A percentile compares a stretch with the other conserved stretches of the same genome.
Conservation (phyloP, 2,888 invertebrate genomes). For the Hypolimnas misippus region DNA sequence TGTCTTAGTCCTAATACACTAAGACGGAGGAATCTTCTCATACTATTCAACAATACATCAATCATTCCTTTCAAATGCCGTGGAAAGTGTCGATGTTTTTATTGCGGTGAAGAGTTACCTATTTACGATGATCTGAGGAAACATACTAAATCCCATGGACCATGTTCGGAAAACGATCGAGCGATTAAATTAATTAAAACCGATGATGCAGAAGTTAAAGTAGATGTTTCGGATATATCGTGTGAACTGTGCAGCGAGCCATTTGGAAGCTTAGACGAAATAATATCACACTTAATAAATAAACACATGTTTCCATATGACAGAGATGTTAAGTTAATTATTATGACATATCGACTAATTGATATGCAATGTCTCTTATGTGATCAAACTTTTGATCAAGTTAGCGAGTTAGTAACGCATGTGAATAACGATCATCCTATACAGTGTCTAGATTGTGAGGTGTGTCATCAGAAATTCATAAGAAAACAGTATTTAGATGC, state of each 20-base stretch:
- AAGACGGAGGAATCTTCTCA: slow-evolving; percentile 61
- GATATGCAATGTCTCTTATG: slow-evolving; percentile 67
- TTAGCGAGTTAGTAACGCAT: slow-evolving; percentile 62
- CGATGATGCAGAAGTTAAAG: slow-evolving; percentile 64
- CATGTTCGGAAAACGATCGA: slow-evolving; percentile 56
- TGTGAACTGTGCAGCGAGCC: slow-evolving; percentile 60
- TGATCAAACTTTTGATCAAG: slow-evolving; percentile 54
- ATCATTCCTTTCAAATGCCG: slow-evolving; percentile 74
- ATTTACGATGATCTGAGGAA: slow-evolving; percentile 54
- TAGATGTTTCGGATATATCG: slow-evolving; percentile 65
- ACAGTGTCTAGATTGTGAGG: slow-evolving; percentile 55
- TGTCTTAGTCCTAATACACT: slow-evolving; percentile 52
- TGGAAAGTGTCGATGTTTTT: slow-evolving; percentile 70
- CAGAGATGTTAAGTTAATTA: slow-evolving; percentile 51
- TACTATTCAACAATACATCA: slow-evolving; percentile 72
- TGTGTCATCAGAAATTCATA: slow-evolving; percentile 60
- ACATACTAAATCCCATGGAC: slow-evolving; percentile 63
- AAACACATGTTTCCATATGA: slow-evolving; percentile 61
- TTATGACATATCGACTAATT: slow-evolving; percentile 58
- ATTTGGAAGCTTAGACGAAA: slow-evolving; percentile 50
- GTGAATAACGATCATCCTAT: slow-evolving; percentile 59
- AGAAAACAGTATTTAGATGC: slow-evolving; percentile 62
- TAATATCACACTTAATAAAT: slow-evolving; percentile 56
- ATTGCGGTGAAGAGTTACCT: slow-evolving; percentile 62
- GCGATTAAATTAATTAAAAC: slow-evolving; percentile 62